phyloP scores from a whole-genome alignment of 2,797 vertebrate species.

The Otolemur crassicaudatus region DNA sequence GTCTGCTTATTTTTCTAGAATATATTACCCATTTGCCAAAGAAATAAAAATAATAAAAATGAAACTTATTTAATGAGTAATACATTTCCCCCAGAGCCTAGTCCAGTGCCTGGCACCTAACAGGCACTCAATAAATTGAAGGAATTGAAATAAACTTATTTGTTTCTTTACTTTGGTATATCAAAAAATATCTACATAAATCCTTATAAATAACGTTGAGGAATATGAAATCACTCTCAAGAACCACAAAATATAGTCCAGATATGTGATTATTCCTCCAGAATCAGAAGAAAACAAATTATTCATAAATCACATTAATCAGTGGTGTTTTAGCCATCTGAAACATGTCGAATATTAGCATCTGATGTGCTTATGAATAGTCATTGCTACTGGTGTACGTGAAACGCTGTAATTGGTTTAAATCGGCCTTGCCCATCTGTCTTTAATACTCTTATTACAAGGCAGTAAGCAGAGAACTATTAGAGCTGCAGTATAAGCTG shows the following conservation, averaged over 20 bases:
- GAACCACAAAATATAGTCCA: constrained; percentile 58
- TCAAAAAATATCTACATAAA: constrained; percentile 11
- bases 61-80: neutral
- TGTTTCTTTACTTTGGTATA: neutral
- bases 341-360: constrained; percentile 87
- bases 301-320: constrained; percentile 88
- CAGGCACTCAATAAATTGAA: neutral
- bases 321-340: constrained; percentile 85
- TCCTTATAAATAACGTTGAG: neutral
- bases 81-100: neutral
- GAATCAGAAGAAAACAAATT: constrained; percentile 86
- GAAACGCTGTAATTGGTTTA: constrained; percentile 94
- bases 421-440: constrained; percentile 92
- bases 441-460: constrained; percentile 91
- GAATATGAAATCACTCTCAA: constrained; percentile 52
- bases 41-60: neutral
- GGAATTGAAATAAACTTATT: neutral
- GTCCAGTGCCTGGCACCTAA: neutral
- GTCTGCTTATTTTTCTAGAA: neutral
- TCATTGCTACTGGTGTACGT: constrained; percentile 91
- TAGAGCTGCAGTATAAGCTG: constrained; percentile 91
- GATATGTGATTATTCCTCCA: constrained; percentile 49
- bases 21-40: neutral
- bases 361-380: constrained; percentile 88
- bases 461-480: constrained; percentile 91